Percentiles rank a stretch among this genome's conserved stretches.
phyloP scores from a whole-genome alignment of 2,888 invertebrate species.

The Biston betularia region DNA sequence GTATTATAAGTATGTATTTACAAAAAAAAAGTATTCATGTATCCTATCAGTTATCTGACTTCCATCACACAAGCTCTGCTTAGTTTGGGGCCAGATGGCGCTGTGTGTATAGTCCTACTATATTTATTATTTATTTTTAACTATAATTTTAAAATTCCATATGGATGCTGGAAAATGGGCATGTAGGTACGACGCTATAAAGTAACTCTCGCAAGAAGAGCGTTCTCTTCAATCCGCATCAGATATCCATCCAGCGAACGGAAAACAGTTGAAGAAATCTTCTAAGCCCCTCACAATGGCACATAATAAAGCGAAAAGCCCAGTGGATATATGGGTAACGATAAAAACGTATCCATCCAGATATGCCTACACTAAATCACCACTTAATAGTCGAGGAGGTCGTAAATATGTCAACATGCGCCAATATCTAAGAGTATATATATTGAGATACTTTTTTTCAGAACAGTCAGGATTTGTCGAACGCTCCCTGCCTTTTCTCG shows the following conservation, averaged over 20 bases:
- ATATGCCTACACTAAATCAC: constrained; percentile 84
- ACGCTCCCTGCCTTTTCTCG: constrained; percentile 17
- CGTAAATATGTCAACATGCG: constrained; percentile 85
- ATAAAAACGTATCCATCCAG: constrained; percentile 86
- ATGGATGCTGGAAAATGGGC: background rate
- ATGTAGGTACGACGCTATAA: no score
- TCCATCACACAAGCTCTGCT: no score
- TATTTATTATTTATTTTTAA: no score
- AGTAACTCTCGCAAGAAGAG: background rate
- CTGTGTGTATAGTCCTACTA: no score
- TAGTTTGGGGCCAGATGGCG: no score
- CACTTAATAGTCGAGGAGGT: constrained; percentile 82
- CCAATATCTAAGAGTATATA: constrained; percentile 84
- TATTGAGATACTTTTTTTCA: constrained; percentile 64
- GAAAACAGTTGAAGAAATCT: constrained; percentile 40
- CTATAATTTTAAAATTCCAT: no score
- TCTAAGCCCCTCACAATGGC: constrained; percentile 60
- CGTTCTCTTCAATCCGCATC: constrained; percentile 28
- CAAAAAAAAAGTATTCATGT: no score
- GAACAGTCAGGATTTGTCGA: constrained; percentile 34
- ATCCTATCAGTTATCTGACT: no score
- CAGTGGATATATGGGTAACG: constrained; percentile 79
- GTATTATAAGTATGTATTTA: no score
- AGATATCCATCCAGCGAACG: constrained; percentile 39
- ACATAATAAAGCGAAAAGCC: constrained; percentile 77